Evolutionary conservation across 2,113 vertebrate genomes (phyloP).

Genomic region (Todiramphus saurophagus): DNA sequence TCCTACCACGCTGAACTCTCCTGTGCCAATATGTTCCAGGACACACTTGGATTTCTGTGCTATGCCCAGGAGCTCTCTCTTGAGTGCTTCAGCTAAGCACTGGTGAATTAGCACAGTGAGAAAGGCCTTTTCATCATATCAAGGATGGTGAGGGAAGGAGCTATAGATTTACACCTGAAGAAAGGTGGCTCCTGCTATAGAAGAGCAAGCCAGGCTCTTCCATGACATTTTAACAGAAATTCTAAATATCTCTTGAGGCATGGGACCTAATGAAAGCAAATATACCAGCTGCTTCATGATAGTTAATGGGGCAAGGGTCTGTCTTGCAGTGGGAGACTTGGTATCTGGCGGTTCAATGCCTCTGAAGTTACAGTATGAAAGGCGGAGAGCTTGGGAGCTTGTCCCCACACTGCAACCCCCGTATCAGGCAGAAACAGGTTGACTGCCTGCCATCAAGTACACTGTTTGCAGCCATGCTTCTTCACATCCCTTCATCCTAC

Average conservation of each 20-base stretch:
- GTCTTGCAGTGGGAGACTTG: accelerated
- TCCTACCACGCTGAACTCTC: neutral
- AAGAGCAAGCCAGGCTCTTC: neutral
- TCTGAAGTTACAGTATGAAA: neutral
- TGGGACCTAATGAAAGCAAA: neutral
- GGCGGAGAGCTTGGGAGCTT: neutral
- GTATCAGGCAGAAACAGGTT: neutral
- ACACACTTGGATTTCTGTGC: neutral
- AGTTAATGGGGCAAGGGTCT: neutral
- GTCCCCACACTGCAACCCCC: neutral
- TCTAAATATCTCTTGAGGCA: neutral
- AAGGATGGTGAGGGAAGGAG: neutral
- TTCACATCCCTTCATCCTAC: neutral
- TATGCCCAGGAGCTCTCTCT: neutral
- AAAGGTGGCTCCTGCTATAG: neutral
- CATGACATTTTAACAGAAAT: neutral
- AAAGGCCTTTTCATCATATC: neutral
- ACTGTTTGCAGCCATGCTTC: neutral
- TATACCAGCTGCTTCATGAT: neutral
- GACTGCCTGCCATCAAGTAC: neutral
- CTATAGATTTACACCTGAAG: neutral
- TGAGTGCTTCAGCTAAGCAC: neutral
- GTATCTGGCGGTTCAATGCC: neutral
- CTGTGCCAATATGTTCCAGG: neutral
- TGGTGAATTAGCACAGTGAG: neutral